Evolutionary conservation across 2,797 vertebrate species (phyloP), one percentile per base, ranked within the genome.

Genomic region (Aythya fuligula): DNA sequence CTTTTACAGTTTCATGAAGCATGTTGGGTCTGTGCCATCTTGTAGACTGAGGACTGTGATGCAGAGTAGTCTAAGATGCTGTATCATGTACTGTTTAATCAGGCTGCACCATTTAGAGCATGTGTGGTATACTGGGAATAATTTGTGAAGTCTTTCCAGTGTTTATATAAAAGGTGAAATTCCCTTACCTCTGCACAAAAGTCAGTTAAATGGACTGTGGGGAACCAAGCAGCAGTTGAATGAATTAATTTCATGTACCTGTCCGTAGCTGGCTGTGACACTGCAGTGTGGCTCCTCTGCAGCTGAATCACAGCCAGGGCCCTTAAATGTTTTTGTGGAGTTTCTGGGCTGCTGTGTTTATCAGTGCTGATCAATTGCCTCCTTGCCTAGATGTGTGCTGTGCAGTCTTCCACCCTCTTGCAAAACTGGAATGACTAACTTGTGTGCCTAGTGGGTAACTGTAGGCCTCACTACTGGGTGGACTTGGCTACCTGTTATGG

Each of bases 131-230:
- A 77, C 78, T 94, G 95, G 95, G 95, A 95, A 92, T 96, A 95
- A 96, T 94, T 94, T 96, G 95, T 94, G 85, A 94, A 89, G 45
- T 74, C 83, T 93, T 96, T 95, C 89, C 94, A 95, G 91, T 72
- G 92, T 96, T 87, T 84, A 24, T 85, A 89, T 89, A 90, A 93
- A 89, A 96, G 87, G 94, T 97, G 95, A 96, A 96, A 97, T 96
- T 97, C 95, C 95, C 95, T 58, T 87, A 87, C 27, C 85, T 80
- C 94, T 0, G 0, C 57, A 53, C 39, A 43, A 90, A 94, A 96
- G 67, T 95, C 91, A 92, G 90, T 86, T 96, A 96, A 96, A 93
- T 75, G 96, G 87, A 43, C 95, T 96, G 90, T 47, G 54, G 96
- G 94, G 94, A 96, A n/a, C 5, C 4, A 54, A 95, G 79, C 89